phyloP scores from a whole-genome alignment of 2,797 vertebrate genomes.

The Arctocebus calabarensis region DNA sequence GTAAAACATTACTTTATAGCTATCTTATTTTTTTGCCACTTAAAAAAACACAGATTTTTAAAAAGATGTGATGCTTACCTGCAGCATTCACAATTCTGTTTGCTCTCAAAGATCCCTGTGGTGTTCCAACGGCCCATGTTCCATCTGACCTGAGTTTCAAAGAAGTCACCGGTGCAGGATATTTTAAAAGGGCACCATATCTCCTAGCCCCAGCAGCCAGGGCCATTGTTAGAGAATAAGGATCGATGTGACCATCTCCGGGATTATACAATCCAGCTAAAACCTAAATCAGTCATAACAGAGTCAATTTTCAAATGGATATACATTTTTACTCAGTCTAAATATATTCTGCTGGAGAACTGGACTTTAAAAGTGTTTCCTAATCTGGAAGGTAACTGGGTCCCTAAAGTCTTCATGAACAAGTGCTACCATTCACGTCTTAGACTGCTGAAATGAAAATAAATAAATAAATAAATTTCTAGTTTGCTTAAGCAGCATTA shows the following conservation, averaged over 20 bases:
- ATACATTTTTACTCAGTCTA: not conserved
- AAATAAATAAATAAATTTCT: not conserved
- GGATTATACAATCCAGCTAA: constrained; percentile 97
- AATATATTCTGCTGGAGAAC: not conserved
- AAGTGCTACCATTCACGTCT: not conserved
- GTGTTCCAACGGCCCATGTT: constrained; percentile 96
- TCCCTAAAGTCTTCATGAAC: not conserved
- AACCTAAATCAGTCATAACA: constrained; percentile 88
- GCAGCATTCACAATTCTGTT: constrained; percentile 95
- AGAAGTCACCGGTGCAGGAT: constrained; percentile 91
- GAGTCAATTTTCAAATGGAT: constrained; percentile 39
- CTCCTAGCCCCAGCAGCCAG: constrained; percentile 96
- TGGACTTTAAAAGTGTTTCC: constrained; percentile 41
- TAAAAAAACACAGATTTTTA: not conserved
- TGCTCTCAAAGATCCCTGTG: constrained; percentile 92
- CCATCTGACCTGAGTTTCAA: constrained; percentile 91
- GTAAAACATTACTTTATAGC: not conserved
- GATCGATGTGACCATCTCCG: constrained; percentile 98
- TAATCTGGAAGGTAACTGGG: not conserved
- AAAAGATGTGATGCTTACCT: constrained; percentile 88
- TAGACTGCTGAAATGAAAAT: not conserved
- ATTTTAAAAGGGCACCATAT: constrained; percentile 95
- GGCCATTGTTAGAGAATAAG: constrained; percentile 98
- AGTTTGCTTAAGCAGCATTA: constrained; percentile 27
- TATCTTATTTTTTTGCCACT: not conserved